phyloP scores from a whole-genome alignment of 2,113 vertebrate species.

The Pterocles gutturalis region DNA sequence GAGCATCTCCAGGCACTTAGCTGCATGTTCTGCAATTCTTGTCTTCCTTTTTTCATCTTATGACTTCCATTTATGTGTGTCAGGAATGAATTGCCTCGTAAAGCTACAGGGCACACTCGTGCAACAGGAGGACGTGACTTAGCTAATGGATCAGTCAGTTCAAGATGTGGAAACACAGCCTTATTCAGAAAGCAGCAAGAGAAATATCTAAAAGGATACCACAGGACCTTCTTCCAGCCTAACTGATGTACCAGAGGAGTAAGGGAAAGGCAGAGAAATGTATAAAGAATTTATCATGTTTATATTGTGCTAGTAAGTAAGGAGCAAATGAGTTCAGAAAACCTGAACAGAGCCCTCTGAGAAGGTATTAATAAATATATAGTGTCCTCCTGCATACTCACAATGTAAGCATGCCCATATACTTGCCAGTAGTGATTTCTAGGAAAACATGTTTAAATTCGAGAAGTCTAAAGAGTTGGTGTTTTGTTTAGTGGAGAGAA shows the following conservation, averaged over 20 bases:
- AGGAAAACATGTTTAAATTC: conserved; percentile 17
- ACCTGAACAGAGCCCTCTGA: background rate
- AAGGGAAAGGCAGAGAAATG: background rate
- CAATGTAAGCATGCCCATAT: background rate
- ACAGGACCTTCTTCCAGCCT: background rate
- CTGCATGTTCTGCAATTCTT: background rate
- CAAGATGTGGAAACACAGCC: background rate
- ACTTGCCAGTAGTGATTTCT: background rate
- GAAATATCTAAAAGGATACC: background rate
- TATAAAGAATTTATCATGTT: background rate
- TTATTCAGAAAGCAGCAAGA: background rate
- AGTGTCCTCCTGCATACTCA: background rate
- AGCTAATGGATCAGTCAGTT: background rate
- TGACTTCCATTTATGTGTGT: background rate
- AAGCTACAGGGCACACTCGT: background rate
- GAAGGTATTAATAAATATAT: background rate
- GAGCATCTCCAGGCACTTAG: background rate
- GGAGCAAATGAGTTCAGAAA: background rate
- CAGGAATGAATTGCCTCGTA: background rate
- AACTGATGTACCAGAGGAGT: background rate
- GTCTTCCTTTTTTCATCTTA: background rate
- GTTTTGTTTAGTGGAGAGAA: conserved; percentile 14
- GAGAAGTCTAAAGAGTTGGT: background rate
- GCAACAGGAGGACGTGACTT: background rate
- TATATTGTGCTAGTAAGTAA: background rate